Percentiles rank a stretch among this genome's conserved stretches.
Conservation (phyloP, 2,113 vertebrate genomes). For the Microtus oregoni region DNA sequence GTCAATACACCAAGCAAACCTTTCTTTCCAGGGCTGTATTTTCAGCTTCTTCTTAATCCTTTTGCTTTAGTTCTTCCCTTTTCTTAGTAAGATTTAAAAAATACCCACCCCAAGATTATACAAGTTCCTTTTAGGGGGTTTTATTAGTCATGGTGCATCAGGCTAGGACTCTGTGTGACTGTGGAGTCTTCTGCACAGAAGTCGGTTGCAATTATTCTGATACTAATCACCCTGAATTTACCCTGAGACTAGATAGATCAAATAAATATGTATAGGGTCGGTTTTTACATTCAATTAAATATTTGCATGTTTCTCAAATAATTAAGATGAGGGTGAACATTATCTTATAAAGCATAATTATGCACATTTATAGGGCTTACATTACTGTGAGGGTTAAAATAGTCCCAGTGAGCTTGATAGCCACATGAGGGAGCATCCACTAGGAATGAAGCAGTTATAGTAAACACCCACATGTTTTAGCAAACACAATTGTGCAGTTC, state of each 20-base stretch:
- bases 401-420: conserved; percentile 56
- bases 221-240: conserved; percentile 47
- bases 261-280: conserved; percentile 72
- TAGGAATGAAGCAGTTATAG: conserved; percentile 60
- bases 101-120: conserved; percentile 44
- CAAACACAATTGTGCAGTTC: conserved; percentile 63
- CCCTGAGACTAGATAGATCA: conserved; percentile 48
- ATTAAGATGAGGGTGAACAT: conserved; percentile 57
- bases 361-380: conserved; percentile 26
- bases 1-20: conserved; percentile 28
- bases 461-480: conserved; percentile 69
- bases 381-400: conserved; percentile 24
- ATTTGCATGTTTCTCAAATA: conserved; percentile 70
- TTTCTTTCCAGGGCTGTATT: conserved; percentile 25
- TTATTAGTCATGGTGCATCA: conserved; percentile 49
- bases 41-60: conserved; percentile 47
- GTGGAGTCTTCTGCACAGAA: conserved; percentile 54
- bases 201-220: conserved; percentile 14
- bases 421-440: conserved; percentile 19
- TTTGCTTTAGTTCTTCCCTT: conserved; percentile 45
- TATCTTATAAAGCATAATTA: conserved; percentile 46
- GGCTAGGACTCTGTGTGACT: conserved; percentile 54
- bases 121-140: conserved; percentile 53
- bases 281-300: conserved; percentile 73
- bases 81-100: conserved; percentile 54